These are phyloP conservation scores for Syngnathus rostellatus DNA, from an alignment of 2,797 vertebrate species.

Conservation along the genomic window DNA sequence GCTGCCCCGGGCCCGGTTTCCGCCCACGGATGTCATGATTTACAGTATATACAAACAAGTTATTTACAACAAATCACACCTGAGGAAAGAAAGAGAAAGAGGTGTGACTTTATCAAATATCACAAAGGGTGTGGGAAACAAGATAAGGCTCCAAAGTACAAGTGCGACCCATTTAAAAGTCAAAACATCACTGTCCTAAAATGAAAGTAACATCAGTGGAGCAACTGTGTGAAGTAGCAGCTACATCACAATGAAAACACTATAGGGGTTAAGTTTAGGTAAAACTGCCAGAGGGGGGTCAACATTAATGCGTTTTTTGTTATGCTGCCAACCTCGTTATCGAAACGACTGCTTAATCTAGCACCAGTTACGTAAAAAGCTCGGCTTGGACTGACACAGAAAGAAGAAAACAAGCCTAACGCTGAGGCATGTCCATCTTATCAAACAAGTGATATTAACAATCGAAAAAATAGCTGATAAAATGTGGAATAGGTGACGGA, in stretches of 20 bases:
- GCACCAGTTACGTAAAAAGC: constrained; percentile 58
- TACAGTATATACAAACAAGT: constrained; percentile 99
- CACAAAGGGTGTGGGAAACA: constrained; percentile 2
- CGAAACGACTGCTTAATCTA: constrained; percentile 44
- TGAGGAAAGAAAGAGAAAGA: constrained; percentile 43
- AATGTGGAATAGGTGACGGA: constrained; percentile 9
- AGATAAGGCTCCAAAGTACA: constrained; percentile 3
- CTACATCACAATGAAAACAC: not conserved
- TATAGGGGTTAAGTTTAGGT: not conserved
- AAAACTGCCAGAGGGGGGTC: not conserved
- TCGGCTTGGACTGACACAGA: constrained; percentile 31
- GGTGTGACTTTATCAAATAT: not conserved
- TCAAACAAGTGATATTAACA: not conserved
- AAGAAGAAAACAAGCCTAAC: constrained; percentile 26
- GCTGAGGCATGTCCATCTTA: constrained; percentile 34
- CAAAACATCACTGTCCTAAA: not conserved
- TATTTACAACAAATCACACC: constrained; percentile 99
- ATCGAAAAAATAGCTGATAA: not conserved
- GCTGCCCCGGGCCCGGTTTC: constrained; percentile 90
- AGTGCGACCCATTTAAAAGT: constrained; percentile 28
- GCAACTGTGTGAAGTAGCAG: not conserved
- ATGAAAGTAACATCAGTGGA: not conserved
- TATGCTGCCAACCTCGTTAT: constrained; percentile 23
- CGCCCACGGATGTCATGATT: constrained; percentile 99
- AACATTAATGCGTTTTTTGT: not conserved